phyloP scores from a whole-genome alignment of 2,113 vertebrate genomes.

The Osmerus eperlanus region DNA sequence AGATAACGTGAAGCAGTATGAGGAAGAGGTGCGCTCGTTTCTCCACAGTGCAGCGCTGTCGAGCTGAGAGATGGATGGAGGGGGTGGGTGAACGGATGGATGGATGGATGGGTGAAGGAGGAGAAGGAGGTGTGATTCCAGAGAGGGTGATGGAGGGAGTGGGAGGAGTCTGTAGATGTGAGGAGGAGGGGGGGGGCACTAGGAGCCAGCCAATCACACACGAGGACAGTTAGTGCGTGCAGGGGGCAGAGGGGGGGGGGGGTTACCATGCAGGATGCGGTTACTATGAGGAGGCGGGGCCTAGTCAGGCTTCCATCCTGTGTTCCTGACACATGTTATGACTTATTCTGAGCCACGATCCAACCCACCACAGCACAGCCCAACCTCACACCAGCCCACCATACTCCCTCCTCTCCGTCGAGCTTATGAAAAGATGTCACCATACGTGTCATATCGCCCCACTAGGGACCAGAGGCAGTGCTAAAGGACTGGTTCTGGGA shows the following conservation, averaged over 20 bases:
- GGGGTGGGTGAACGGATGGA: constrained; percentile 16
- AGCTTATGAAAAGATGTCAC: too few species aligned
- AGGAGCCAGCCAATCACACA: constrained; percentile 15
- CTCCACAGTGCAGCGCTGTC: background rate
- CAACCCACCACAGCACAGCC: too few species aligned
- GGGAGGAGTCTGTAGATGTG: constrained; percentile 1
- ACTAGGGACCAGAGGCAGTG: too few species aligned
- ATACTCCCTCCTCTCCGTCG: too few species aligned
- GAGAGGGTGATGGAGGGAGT: background rate
- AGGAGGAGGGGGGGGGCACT: background rate
- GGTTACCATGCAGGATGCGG: constrained; percentile 18
- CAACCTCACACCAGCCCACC: too few species aligned
- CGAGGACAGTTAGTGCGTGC: constrained; percentile 25
- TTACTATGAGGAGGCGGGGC: background rate
- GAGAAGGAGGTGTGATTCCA: constrained; percentile 10
- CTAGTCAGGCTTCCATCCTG: constrained; percentile 23
- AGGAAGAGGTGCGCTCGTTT: background rate
- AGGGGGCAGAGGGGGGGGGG: constrained; percentile 7
- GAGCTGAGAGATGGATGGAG: constrained; percentile 17
- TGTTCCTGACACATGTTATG: background rate
- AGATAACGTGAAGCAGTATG: constrained; percentile 13
- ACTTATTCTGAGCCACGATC: too few species aligned
- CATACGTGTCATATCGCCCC: too few species aligned
- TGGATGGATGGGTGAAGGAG: background rate
- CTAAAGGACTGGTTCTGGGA: background rate